These are phyloP conservation scores for Papilio elwesi DNA, from an alignment of 2,888 invertebrate species.

Conservation along the genomic window DNA sequence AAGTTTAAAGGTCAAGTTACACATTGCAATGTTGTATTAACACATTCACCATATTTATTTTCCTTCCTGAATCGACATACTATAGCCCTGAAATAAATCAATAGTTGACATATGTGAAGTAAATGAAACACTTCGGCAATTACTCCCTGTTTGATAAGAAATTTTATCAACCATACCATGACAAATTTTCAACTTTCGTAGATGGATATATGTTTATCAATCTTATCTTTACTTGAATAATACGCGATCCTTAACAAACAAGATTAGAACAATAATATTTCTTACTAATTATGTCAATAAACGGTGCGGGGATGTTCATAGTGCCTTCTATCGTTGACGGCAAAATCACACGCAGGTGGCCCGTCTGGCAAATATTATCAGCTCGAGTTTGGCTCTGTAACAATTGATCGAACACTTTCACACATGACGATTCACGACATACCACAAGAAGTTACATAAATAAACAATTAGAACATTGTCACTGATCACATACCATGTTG, in stretches of 20 bases:
- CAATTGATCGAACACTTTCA: slow-evolving; percentile 60
- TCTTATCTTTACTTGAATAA: slow-evolving; percentile 10
- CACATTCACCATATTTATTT: neutral
- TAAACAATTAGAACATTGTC: slow-evolving; percentile 63
- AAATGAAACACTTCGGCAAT: neutral
- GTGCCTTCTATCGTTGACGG: slow-evolving; percentile 64
- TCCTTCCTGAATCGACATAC: slow-evolving; percentile 29
- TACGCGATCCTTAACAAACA: slow-evolving; percentile 14
- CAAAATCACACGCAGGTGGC: slow-evolving; percentile 73
- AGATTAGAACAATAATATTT: slow-evolving; percentile 40
- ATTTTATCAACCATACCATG: slow-evolving; percentile 11
- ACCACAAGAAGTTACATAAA: slow-evolving; percentile 68
- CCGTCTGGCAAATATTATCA: slow-evolving; percentile 66
- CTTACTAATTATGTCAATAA: slow-evolving; percentile 70
- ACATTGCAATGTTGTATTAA: slow-evolving; percentile 13
- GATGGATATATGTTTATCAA: slow-evolving; percentile 14
- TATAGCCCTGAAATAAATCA: slow-evolving; percentile 13
- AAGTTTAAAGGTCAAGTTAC: slow-evolving; percentile 14
- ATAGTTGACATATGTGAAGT: neutral
- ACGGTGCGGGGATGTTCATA: slow-evolving; percentile 69
- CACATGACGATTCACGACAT: slow-evolving; percentile 54
- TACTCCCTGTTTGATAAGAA: slow-evolving; percentile 13
- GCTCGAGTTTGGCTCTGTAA: slow-evolving; percentile 70
- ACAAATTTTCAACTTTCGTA: slow-evolving; percentile 10
- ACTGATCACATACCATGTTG: slow-evolving; percentile 55